Evolutionary conservation across 2,797 vertebrate species (phyloP).

Genomic region (Eidolon dupreanum): DNA sequence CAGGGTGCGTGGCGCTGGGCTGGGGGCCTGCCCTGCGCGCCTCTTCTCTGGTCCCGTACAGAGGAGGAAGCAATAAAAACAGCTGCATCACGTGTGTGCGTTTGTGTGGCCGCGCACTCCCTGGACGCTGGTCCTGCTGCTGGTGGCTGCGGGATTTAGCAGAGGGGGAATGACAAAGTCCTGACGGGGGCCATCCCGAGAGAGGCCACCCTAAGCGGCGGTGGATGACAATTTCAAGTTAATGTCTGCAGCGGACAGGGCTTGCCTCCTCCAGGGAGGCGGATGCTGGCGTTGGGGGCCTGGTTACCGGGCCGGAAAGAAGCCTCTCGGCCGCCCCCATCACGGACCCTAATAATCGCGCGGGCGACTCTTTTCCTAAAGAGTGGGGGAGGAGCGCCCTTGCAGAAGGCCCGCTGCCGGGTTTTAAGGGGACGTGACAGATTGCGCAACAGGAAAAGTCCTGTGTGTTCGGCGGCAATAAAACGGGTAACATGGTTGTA

Average conservation of each 20-base stretch:
- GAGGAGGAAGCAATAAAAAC: background rate
- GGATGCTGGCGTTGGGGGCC: slow-evolving; percentile 55
- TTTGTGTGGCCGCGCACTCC: background rate
- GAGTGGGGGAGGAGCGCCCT: slow-evolving; percentile 25
- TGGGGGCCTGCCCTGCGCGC: background rate
- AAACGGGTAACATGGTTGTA: slow-evolving; percentile 38
- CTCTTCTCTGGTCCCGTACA: background rate
- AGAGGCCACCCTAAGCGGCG: background rate
- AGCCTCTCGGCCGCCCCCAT: slow-evolving; percentile 78
- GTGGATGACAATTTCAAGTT: background rate
- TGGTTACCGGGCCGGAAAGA: slow-evolving; percentile 80
- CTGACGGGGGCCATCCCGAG: background rate
- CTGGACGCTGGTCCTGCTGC: background rate
- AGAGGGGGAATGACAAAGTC: background rate
- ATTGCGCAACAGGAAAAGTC: slow-evolving; percentile 85
- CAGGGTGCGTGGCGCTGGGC: background rate
- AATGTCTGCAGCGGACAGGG: background rate
- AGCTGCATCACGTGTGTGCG: background rate
- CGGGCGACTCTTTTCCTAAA: too few species aligned
- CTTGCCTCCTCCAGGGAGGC: background rate
- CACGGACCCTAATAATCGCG: slow-evolving; percentile 72
- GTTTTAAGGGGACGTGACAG: slow-evolving; percentile 82
- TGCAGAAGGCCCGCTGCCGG: slow-evolving; percentile 79
- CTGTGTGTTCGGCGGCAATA: slow-evolving; percentile 71
- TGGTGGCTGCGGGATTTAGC: background rate